Evolutionary conservation across 1,140 invertebrate species (phyloP).

Genomic region (Tenebrio molitor): DNA sequence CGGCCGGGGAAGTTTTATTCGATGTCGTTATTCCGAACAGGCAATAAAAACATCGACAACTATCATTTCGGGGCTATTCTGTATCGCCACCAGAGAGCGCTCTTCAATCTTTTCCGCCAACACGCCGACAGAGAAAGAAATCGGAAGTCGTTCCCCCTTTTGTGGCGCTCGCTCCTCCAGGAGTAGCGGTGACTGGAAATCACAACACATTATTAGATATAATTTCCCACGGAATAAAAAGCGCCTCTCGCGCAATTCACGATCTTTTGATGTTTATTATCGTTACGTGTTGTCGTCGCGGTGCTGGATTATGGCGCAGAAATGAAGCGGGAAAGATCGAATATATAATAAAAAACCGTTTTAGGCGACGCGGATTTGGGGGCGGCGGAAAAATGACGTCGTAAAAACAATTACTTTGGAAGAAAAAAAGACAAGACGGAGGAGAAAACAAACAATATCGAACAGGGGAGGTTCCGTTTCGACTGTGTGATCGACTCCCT

Average conservation of each 20-base stretch:
- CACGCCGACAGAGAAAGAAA: constrained; percentile 1
- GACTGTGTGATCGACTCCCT: not conserved
- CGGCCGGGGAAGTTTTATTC: constrained; percentile 21
- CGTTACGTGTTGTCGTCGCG: not conserved
- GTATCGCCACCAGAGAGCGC: constrained; percentile 32
- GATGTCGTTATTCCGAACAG: constrained; percentile 27
- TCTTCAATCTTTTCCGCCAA: constrained; percentile 37
- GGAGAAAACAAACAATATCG: not conserved
- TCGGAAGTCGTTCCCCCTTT: constrained; percentile 15
- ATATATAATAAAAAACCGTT: constrained; percentile 8
- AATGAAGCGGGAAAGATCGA: constrained; percentile 13
- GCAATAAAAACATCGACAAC: constrained; percentile 37
- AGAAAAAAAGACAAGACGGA: not conserved
- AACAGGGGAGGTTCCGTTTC: not conserved
- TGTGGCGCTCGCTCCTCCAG: not conserved
- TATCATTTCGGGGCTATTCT: constrained; percentile 32
- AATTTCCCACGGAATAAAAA: constrained; percentile 1
- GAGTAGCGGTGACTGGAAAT: constrained; percentile 11
- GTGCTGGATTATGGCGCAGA: not conserved
- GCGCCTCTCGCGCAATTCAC: not conserved
- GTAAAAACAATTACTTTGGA: constrained; percentile 1
- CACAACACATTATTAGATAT: constrained; percentile 30
- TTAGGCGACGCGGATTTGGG: not conserved
- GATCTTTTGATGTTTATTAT: constrained; percentile 24
- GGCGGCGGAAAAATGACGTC: constrained; percentile 2